Conservation (phyloP, 2,113 vertebrate species). For the Lamprologus tigripictilis region DNA sequence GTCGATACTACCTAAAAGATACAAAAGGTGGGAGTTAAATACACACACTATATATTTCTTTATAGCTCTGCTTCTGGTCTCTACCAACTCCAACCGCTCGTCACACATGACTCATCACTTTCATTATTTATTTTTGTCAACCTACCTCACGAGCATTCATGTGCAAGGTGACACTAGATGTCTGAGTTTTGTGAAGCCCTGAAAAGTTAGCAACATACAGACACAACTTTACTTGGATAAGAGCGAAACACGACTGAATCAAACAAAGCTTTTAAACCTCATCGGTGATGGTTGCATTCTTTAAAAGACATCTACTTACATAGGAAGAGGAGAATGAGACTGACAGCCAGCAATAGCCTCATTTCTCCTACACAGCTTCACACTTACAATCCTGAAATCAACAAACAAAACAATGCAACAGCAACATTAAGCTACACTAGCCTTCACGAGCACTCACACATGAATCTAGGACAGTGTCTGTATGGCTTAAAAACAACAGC, state of each 20-base stretch:
- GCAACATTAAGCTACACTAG: background rate
- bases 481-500: background rate
- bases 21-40: background rate
- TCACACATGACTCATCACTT: background rate
- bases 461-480: background rate
- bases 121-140: background rate
- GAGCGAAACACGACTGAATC: background rate
- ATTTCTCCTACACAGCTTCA: background rate
- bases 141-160: constrained; percentile 34
- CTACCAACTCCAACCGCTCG: background rate
- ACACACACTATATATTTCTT: background rate
- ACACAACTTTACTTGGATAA: background rate
- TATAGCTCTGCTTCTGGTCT: background rate
- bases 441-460: background rate
- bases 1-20: constrained; percentile 6
- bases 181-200: constrained; percentile 49
- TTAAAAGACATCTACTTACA: constrained; percentile 41
- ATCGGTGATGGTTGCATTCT: background rate
- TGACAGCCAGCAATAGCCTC: constrained; percentile 27
- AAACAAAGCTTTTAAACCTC: background rate
- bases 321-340: constrained; percentile 37
- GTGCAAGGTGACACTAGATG: background rate
- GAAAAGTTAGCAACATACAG: background rate
- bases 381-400: background rate
- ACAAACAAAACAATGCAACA: background rate